Percentiles rank a stretch among this genome's conserved stretches.
Conservation (phyloP, 1,140 invertebrate species). For the Hylyphantes graminicola region DNA sequence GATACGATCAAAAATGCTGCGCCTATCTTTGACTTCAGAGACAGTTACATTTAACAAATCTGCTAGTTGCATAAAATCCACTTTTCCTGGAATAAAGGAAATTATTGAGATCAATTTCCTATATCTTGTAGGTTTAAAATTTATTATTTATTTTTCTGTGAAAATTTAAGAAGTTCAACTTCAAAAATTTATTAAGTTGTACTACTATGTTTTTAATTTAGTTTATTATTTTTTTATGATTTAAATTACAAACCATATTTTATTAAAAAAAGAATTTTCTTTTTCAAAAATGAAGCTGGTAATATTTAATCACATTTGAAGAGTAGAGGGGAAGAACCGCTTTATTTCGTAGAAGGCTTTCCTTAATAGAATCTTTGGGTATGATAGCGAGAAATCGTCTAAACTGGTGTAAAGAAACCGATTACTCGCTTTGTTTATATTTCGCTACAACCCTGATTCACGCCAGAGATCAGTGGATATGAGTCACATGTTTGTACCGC, state of each 20-base stretch:
- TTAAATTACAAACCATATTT: background rate
- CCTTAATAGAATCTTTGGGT: too few species aligned
- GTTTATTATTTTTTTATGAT: background rate
- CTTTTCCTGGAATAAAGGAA: slow-evolving; percentile 64
- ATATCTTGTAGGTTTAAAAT: background rate
- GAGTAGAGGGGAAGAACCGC: too few species aligned
- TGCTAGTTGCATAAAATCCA: slow-evolving; percentile 69
- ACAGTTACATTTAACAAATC: slow-evolving; percentile 71
- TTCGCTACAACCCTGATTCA: too few species aligned
- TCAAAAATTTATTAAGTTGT: background rate
- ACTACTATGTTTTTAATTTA: background rate
- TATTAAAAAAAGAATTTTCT: background rate
- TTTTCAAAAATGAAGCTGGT: too few species aligned
- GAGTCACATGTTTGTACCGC: too few species aligned
- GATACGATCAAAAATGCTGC: slow-evolving; percentile 65
- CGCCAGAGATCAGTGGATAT: too few species aligned
- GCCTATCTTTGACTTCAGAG: slow-evolving; percentile 68
- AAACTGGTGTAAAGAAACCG: too few species aligned
- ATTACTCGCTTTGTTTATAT: too few species aligned
- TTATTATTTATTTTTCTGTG: background rate
- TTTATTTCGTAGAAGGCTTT: too few species aligned
- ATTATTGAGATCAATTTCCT: background rate
- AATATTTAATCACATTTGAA: too few species aligned
- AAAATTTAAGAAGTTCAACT: background rate
- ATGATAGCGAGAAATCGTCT: too few species aligned